Conservation (phyloP, 2,888 invertebrate species). For the Chloromyia formosa region DNA sequence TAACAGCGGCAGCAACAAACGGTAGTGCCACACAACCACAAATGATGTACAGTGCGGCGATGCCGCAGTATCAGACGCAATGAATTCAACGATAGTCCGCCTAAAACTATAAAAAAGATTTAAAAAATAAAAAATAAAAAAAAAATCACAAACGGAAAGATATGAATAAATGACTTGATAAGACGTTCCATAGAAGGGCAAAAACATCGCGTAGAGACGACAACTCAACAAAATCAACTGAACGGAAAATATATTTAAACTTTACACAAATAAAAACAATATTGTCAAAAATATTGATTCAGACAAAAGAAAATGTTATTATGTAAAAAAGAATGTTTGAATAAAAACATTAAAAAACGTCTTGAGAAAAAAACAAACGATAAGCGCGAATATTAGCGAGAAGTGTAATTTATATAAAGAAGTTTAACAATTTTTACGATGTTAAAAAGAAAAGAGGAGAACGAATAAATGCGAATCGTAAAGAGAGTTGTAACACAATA, state of each 20-base stretch:
- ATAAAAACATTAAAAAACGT: conserved; percentile 8
- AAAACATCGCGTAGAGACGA: background rate
- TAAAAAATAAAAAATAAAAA: conserved; percentile 23
- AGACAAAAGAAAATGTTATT: conserved; percentile 4
- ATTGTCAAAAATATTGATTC: conserved; percentile 24
- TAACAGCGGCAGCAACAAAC: conserved; percentile 66
- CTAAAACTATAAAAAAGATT: conserved; percentile 31
- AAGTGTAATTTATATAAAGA: conserved; percentile 36
- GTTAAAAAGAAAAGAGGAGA: conserved; percentile 15
- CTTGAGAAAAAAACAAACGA: conserved; percentile 15
- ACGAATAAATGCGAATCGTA: conserved; percentile 26
- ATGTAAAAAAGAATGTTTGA: conserved; percentile 2
- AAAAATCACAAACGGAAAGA: conserved; percentile 9
- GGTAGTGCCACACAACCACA: conserved; percentile 69
- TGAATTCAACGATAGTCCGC: conserved; percentile 64
- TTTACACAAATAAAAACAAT: conserved; percentile 14
- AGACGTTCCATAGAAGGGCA: background rate
- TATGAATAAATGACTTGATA: background rate
- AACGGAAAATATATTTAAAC: background rate
- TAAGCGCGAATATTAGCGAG: conserved; percentile 21
- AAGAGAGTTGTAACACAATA: conserved; percentile 24
- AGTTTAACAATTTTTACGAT: conserved; percentile 31
- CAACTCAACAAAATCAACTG: conserved; percentile 3
- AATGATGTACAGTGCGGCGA: conserved; percentile 74
- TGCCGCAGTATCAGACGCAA: conserved; percentile 89